These are phyloP conservation scores for Heteractis magnifica DNA, from an alignment of 92 coral and sea anemone genomes.

Conservation along the genomic window DNA sequence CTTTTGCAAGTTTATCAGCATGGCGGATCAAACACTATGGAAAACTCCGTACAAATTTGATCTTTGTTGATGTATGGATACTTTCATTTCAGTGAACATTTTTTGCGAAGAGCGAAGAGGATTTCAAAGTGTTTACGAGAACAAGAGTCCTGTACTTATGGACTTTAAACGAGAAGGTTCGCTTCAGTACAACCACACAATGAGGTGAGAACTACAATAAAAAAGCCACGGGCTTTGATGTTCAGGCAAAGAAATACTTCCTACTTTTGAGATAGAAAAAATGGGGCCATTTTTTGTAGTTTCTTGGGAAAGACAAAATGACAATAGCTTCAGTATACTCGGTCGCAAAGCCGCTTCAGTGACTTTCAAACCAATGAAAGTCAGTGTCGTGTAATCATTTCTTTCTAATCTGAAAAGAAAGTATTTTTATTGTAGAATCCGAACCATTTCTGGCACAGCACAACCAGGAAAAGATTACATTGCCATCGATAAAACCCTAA, in stretches of 20 bases:
- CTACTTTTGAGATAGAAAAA: background rate
- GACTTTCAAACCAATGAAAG: no score
- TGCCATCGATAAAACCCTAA: background rate
- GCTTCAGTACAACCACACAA: slow-evolving; percentile 1
- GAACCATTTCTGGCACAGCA: background rate
- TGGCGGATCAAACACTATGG: no score
- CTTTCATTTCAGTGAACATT: background rate
- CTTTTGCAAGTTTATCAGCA: no score
- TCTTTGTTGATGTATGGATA: background rate
- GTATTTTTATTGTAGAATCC: background rate
- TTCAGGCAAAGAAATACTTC: no score
- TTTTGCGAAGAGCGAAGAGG: background rate
- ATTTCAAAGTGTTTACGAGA: background rate
- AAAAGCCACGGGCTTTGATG: no score
- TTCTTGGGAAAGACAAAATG: background rate
- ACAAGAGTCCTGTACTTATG: slow-evolving; percentile 1
- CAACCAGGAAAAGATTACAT: background rate
- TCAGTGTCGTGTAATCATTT: no score
- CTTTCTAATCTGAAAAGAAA: no score
- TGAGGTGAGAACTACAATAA: background rate
- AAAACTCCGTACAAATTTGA: no score
- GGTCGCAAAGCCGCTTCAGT: no score
- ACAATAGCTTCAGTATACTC: no score
- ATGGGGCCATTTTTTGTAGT: background rate
- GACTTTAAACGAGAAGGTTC: slow-evolving; percentile 3